phyloP scores from a whole-genome alignment of 2,797 vertebrate genomes.

The Borostomias antarcticus region DNA sequence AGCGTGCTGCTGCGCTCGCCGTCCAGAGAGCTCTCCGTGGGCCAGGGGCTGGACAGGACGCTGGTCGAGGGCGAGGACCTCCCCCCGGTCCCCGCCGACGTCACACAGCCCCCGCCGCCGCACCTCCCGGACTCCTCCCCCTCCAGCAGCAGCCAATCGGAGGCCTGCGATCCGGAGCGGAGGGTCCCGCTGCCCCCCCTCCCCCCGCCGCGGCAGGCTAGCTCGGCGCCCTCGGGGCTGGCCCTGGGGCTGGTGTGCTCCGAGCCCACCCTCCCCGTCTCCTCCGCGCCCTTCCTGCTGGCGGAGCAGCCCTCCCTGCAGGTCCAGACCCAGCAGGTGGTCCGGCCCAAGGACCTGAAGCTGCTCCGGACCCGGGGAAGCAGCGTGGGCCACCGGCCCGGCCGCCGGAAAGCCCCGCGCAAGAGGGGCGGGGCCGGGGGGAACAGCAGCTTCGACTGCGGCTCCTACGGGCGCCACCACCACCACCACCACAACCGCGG shows the following conservation, averaged over 20 bases:
- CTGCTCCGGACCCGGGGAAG: slow-evolving; percentile 79
- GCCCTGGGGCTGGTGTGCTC: slow-evolving; percentile 78
- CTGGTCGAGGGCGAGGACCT: slow-evolving; percentile 81
- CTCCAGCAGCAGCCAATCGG: slow-evolving; percentile 78
- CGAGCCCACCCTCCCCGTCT: slow-evolving; percentile 79
- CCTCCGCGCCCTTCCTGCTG: slow-evolving; percentile 75
- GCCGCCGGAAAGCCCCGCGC: slow-evolving; percentile 79
- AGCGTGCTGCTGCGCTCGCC: slow-evolving; percentile 82
- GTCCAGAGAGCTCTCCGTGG: slow-evolving; percentile 77
- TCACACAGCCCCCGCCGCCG: slow-evolving; percentile 55
- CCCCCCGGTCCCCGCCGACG: slow-evolving; percentile 51
- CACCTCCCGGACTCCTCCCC: slow-evolving; percentile 71
- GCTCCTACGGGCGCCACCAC: slow-evolving; percentile 79
- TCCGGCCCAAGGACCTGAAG: slow-evolving; percentile 89
- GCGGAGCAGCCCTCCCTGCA: slow-evolving; percentile 74
- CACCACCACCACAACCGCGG: slow-evolving; percentile 77
- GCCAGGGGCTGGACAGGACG: slow-evolving; percentile 79
- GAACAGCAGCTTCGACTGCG: slow-evolving; percentile 80
- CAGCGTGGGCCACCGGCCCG: slow-evolving; percentile 74
- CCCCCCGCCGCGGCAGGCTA: slow-evolving; percentile 78
- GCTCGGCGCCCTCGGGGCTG: slow-evolving; percentile 78
- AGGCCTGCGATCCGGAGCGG: slow-evolving; percentile 72
- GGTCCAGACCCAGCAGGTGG: slow-evolving; percentile 82
- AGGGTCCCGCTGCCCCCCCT: slow-evolving; percentile 70
- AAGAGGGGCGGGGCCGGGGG: slow-evolving; percentile 79